phyloP scores from a whole-genome alignment of 2,888 invertebrate species.

The Drosophila mimica region DNA sequence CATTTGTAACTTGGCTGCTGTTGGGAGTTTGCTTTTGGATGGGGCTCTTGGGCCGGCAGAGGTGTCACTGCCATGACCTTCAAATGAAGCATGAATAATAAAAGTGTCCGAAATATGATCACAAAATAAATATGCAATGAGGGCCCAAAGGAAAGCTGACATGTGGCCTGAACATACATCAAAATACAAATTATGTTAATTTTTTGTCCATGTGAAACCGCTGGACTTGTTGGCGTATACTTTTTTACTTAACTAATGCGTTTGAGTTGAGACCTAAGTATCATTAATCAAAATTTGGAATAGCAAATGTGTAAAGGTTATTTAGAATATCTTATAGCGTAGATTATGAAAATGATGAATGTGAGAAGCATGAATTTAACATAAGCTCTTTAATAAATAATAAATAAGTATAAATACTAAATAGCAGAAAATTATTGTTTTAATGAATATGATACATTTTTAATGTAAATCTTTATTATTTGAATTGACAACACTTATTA shows the following conservation, averaged over 20 bases:
- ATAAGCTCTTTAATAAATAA: background rate
- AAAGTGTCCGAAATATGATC: conserved; percentile 47
- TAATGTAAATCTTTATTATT: background rate
- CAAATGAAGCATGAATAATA: conserved; percentile 61
- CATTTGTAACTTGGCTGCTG: conserved; percentile 45
- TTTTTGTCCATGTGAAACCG: background rate
- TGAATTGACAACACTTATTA: background rate
- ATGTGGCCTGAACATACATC: conserved; percentile 42
- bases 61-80: conserved; percentile 60
- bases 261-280: background rate
- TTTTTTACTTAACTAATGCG: conserved; percentile 8
- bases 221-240: conserved; percentile 4
- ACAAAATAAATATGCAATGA: conserved; percentile 29
- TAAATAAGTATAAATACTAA: background rate
- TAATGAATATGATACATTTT: background rate
- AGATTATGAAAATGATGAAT: background rate
- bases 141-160: conserved; percentile 16
- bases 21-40: conserved; percentile 3
- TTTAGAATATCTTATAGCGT: background rate
- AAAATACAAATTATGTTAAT: conserved; percentile 43
- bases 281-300: background rate
- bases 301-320: background rate
- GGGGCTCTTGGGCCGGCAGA: conserved; percentile 19
- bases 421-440: background rate
- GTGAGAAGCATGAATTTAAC: background rate